Percentiles rank a stretch among this genome's conserved stretches.
Evolutionary conservation across 2,888 invertebrate genomes (phyloP).

Genomic region (Entomobrya multifasciata): DNA sequence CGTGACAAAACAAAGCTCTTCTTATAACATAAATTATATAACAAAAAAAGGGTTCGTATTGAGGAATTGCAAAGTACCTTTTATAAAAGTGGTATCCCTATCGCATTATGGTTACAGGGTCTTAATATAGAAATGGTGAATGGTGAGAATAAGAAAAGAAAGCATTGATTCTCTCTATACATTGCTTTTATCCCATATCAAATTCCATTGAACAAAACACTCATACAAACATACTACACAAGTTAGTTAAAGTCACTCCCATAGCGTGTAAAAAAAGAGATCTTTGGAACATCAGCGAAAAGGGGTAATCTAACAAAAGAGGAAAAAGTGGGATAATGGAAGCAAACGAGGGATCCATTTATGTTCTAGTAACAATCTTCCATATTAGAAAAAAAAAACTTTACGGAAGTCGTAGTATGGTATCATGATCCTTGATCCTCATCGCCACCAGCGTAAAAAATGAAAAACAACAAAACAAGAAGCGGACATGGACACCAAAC

Average conservation of each 20-base stretch:
- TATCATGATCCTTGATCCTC: neutral
- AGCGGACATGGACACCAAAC: neutral
- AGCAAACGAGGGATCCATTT: constrained; percentile 38
- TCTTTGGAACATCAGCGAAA: neutral
- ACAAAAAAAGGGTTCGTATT: neutral
- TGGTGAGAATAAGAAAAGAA: neutral
- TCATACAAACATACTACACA: neutral
- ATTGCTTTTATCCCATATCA: neutral
- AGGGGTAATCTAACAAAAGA: neutral
- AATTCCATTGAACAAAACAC: neutral
- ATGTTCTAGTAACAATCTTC: constrained; percentile 19
- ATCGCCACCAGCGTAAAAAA: neutral
- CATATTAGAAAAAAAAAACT: constrained; percentile 33
- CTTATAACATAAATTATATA: neutral
- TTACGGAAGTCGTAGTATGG: constrained; percentile 6
- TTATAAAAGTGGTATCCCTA: neutral
- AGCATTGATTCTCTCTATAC: neutral
- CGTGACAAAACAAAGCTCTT: neutral
- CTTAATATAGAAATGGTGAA: too few relatives aligned
- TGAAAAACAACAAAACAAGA: neutral
- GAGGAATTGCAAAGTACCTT: neutral
- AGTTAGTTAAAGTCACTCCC: neutral
- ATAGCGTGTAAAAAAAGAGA: constrained; percentile 1
- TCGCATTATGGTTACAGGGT: neutral
- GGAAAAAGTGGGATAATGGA: neutral